Percentiles rank a stretch among this genome's conserved stretches.
Conservation (phyloP, 30 jellyfish, hydroid and myxozoan species). For the Catostylus mosaicus region DNA sequence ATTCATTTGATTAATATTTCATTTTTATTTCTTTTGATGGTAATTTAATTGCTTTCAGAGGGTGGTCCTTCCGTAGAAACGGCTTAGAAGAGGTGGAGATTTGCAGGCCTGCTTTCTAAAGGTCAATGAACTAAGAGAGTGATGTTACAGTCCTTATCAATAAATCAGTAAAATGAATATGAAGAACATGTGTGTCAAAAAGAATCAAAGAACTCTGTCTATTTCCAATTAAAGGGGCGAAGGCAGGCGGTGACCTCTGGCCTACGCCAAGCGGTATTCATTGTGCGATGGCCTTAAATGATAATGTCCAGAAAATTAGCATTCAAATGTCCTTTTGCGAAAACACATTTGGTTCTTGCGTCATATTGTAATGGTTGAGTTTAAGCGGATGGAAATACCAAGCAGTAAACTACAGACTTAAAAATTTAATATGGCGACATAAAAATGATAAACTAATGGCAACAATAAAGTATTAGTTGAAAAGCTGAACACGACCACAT, state of each 20-base stretch:
- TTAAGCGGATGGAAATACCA: constrained; percentile 21
- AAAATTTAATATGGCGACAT: constrained; percentile 21
- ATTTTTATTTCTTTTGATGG: neutral
- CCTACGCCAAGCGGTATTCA: no score
- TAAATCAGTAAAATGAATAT: neutral
- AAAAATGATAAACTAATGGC: constrained; percentile 11
- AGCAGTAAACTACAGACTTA: neutral
- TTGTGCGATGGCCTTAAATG: no score
- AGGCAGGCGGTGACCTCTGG: no score
- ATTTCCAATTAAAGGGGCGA: no score
- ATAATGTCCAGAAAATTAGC: no score
- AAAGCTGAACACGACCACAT: neutral
- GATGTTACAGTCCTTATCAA: neutral
- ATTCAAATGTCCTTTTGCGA: no score
- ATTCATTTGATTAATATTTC: neutral
- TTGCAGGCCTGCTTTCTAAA: neutral
- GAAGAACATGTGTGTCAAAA: no score
- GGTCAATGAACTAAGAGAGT: constrained; percentile 1
- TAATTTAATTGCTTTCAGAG: neutral
- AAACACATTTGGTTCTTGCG: neutral
- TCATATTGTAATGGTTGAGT: neutral
- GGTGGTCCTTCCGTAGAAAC: neutral
- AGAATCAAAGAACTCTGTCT: no score
- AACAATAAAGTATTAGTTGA: constrained; percentile 2
- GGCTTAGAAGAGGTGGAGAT: neutral